Evolutionary conservation across 2,113 vertebrate species (phyloP).

Genomic region (Oceanodroma tethys): DNA sequence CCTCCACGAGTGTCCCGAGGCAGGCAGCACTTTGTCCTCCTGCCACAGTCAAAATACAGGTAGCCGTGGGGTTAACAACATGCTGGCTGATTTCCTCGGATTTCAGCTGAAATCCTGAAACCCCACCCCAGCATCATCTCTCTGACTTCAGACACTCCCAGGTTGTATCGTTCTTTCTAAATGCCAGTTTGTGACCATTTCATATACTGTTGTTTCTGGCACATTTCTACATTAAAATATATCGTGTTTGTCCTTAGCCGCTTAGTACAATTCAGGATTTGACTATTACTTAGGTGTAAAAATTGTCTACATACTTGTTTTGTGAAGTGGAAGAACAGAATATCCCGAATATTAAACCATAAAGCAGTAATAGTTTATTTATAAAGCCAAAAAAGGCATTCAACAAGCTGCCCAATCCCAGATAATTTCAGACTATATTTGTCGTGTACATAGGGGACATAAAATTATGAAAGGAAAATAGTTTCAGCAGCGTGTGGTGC

Average conservation of each 20-base stretch:
- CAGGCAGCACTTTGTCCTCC: not conserved
- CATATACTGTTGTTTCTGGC: not conserved
- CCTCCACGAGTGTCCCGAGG: rapidly evolving
- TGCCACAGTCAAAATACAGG: not conserved
- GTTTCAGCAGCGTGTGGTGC: not conserved
- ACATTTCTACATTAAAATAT: not conserved
- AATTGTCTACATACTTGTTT: not conserved
- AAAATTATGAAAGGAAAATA: not conserved
- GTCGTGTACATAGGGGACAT: not conserved
- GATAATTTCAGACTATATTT: not conserved
- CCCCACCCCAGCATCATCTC: not conserved
- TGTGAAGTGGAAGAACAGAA: not conserved
- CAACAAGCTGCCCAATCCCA: not conserved
- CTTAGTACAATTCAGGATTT: not conserved
- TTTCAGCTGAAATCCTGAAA: not conserved
- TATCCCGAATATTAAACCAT: not conserved
- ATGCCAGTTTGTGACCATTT: not conserved
- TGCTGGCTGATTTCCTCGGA: not conserved
- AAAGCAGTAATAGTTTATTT: not conserved
- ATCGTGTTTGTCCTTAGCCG: not conserved
- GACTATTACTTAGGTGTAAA: not conserved
- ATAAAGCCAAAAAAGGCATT: not conserved
- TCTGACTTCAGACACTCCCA: not conserved
- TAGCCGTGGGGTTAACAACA: rapidly evolving
- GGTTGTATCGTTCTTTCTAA: not conserved